Evolutionary conservation across 2,113 vertebrate genomes (phyloP).

Genomic region (Isurus oxyrinchus): DNA sequence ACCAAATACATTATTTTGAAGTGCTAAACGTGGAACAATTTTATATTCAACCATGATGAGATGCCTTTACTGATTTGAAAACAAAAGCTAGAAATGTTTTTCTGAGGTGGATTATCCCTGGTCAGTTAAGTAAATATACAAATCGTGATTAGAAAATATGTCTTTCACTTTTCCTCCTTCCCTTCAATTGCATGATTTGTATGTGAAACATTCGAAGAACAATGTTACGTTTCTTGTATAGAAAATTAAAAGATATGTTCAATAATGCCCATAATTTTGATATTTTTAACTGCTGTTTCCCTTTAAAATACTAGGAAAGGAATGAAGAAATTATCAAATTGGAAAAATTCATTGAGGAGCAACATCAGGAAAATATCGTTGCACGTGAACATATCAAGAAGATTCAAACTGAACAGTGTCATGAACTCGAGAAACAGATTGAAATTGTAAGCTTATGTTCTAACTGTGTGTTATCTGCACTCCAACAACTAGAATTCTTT

Average conservation of each 20-base stretch:
- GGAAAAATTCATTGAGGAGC: conserved; percentile 65
- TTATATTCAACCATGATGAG: not conserved
- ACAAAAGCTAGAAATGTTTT: not conserved
- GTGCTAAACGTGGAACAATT: not conserved
- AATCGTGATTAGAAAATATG: not conserved
- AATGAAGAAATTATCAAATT: conserved; percentile 63
- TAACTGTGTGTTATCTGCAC: not conserved
- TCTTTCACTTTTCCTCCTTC: not conserved
- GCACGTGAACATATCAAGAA: conserved; percentile 68
- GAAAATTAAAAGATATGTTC: not conserved
- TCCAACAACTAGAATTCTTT: too few species aligned
- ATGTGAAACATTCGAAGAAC: not conserved
- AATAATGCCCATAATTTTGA: not conserved
- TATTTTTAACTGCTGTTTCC: not conserved
- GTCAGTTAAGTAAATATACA: not conserved
- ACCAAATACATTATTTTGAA: not conserved
- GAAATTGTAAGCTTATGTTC: conserved; percentile 63
- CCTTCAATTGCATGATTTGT: not conserved
- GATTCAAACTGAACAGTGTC: conserved; percentile 62
- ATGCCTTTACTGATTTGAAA: not conserved
- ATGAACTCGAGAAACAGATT: conserved; percentile 71
- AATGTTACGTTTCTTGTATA: not conserved
- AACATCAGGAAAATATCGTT: conserved; percentile 65
- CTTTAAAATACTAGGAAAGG: conserved; percentile 58
- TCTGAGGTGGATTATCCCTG: not conserved